Evolutionary conservation across 2,888 invertebrate genomes (phyloP), one percentile per base, ranked within the genome.

Genomic region (Clivina fossor): DNA sequence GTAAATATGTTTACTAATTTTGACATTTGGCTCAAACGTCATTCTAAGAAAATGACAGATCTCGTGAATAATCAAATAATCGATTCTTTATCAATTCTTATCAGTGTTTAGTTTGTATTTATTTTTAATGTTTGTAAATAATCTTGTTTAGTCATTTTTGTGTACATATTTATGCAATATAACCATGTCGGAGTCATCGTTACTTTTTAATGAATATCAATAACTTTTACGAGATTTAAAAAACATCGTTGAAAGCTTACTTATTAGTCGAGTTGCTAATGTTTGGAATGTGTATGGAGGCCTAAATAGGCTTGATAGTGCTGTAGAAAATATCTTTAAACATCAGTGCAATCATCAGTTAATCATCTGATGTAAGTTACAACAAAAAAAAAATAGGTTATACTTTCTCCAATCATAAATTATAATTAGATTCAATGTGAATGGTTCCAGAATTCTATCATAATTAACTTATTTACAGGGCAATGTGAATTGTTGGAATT

Each of bases 221-320:
- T 76, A 78, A 62, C 69, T 81, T 33, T 68, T 81, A 13, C 74
- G 78, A 59, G 74, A 73, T 60, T 70, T 82, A 50, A 78, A 81
- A 61, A 74, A 73, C 13, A 80, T 79, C 3, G 79, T 79, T n/a
- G 81, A 82, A 69, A 78, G 79, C 22, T 70, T 81, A 55, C 66
- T 81, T 48, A 76, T 76, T 40, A 77, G 77, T 57, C 79, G 79
- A 63, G 75, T 78, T 32, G 74, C 78, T 28, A 80, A 80, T 67
- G 78, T 81, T n/a, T 81, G 81, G 81, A 76, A 76, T 57, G 76
- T 82, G 59, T 81, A 80, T 61, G 81, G 81, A 16, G 81, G 81
- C 9, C 67, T 81, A 16, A 80, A 78, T 64, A 69, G 81, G 53
- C 69, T 82, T 19, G 79, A 80, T 64, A 74, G 71, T 62, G 74